Evolutionary conservation across 2,888 invertebrate species (phyloP).

Genomic region (Cordilura impudica): DNA sequence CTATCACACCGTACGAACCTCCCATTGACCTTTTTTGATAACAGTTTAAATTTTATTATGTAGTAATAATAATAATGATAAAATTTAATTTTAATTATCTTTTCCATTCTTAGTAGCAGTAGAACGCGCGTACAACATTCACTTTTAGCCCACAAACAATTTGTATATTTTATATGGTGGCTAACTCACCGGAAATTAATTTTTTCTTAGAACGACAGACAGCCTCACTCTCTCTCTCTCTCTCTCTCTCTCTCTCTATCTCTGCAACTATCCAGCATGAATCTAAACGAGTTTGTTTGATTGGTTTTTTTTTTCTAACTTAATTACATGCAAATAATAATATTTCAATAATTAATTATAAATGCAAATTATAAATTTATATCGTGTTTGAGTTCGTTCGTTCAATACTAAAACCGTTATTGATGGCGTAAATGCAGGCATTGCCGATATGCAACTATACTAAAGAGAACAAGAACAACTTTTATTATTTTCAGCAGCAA

Average conservation of each 20-base stretch:
- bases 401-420: neutral
- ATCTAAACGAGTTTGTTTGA: neutral
- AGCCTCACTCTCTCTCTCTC: too few relatives aligned
- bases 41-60: too few relatives aligned
- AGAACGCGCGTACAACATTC: constrained; percentile 19
- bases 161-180: neutral
- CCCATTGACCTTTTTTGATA: too few relatives aligned
- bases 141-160: constrained; percentile 17
- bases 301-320: neutral
- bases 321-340: constrained; percentile 29
- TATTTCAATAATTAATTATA: neutral
- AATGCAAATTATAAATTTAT: neutral
- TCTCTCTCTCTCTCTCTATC: too few relatives aligned
- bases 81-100: too few relatives aligned
- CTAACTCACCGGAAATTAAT: constrained; percentile 17
- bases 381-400: neutral
- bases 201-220: neutral
- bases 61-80: too few relatives aligned
- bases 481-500: neutral
- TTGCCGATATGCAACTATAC: too few relatives aligned
- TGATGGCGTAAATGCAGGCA: neutral
- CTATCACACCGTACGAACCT: too few relatives aligned
- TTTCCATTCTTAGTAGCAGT: too few relatives aligned
- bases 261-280: neutral
- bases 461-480: too few relatives aligned